Evolutionary conservation across 2,888 invertebrate genomes (phyloP).

Genomic region (Nudaria mundana): DNA sequence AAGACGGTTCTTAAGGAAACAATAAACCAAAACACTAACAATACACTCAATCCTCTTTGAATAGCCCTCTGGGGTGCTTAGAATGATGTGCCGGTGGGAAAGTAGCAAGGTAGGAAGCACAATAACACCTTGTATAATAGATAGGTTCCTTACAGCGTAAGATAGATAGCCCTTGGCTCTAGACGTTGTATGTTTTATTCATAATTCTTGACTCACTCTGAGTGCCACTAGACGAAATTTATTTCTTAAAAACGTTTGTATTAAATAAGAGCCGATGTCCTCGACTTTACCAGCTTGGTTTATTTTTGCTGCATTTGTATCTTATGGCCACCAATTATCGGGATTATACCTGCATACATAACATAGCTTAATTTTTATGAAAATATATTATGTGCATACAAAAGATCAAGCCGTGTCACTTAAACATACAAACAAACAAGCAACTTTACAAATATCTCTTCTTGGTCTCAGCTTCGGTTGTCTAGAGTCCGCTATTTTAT

Average conservation of each 20-base stretch:
- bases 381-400: too few relatives aligned
- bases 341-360: too few relatives aligned
- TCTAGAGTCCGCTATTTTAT: too few relatives aligned
- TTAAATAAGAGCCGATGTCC: too few relatives aligned
- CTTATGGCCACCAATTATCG: too few relatives aligned
- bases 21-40: slow-evolving; percentile 38
- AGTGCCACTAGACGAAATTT: slow-evolving; percentile 33
- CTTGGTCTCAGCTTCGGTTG: too few relatives aligned
- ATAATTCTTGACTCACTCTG: slow-evolving; percentile 32
- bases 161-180: slow-evolving; percentile 42
- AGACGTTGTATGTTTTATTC: slow-evolving; percentile 48
- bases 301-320: too few relatives aligned
- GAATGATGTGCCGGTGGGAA: slow-evolving; percentile 25
- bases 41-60: slow-evolving; percentile 34
- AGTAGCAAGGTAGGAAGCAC: slow-evolving; percentile 28
- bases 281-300: too few relatives aligned
- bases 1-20: slow-evolving; percentile 28
- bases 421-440: too few relatives aligned
- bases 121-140: slow-evolving; percentile 38
- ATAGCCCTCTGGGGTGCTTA: slow-evolving; percentile 31
- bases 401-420: too few relatives aligned
- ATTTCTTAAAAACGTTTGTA: slow-evolving; percentile 52
- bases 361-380: too few relatives aligned
- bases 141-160: slow-evolving; percentile 31
- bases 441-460: too few relatives aligned